Evolutionary conservation across 2,888 invertebrate genomes (phyloP).

Genomic region (Zonitis immaculata): DNA sequence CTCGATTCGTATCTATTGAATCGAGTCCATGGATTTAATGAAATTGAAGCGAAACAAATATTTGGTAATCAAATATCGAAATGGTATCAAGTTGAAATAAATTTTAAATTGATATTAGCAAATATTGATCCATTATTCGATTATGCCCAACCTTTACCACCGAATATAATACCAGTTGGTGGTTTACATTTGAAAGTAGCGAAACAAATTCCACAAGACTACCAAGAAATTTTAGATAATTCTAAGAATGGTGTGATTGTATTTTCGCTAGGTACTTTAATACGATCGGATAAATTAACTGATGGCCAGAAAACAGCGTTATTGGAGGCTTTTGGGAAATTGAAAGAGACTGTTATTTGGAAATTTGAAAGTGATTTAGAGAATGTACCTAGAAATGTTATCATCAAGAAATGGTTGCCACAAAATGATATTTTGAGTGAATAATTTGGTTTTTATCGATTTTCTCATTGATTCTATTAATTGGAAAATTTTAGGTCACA

Average conservation of each 20-base stretch:
- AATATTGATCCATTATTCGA: constrained; percentile 36
- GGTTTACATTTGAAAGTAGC: constrained; percentile 37
- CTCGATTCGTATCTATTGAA: constrained; percentile 14
- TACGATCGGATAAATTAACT: constrained; percentile 36
- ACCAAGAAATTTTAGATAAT: constrained; percentile 37
- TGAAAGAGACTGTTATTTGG: constrained; percentile 45
- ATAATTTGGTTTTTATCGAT: neutral
- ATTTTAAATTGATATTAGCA: constrained; percentile 33
- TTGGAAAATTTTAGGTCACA: neutral
- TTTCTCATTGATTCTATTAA: no score
- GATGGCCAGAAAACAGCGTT: constrained; percentile 29
- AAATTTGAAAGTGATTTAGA: constrained; percentile 41
- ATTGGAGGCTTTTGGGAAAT: constrained; percentile 37
- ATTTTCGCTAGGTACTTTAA: constrained; percentile 43
- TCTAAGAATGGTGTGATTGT: constrained; percentile 42
- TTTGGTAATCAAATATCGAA: constrained; percentile 29
- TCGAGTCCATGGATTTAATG: constrained; percentile 19
- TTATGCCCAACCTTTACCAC: constrained; percentile 35
- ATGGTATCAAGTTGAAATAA: constrained; percentile 27
- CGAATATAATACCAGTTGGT: constrained; percentile 42
- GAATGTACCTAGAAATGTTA: constrained; percentile 42
- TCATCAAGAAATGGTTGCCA: constrained; percentile 43
- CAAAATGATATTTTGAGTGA: constrained; percentile 45
- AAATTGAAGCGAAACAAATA: constrained; percentile 15
- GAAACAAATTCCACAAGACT: constrained; percentile 34